Percentiles rank a stretch among this genome's conserved stretches.
Conservation (phyloP, 2,113 vertebrate genomes). For the Willisornis vidua region DNA sequence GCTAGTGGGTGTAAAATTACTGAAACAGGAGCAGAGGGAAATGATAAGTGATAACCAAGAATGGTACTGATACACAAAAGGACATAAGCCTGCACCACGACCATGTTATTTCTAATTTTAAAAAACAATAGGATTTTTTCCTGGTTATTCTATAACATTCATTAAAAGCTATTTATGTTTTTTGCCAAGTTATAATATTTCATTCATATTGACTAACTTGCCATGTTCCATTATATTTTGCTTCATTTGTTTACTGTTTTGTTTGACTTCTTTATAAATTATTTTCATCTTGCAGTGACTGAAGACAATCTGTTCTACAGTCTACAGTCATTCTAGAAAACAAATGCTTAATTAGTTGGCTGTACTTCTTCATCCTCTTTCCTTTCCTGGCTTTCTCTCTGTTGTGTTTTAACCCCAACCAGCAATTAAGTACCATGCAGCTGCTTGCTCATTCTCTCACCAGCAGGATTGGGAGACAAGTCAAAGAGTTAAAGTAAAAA, state of each 20-base stretch:
- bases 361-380: background rate
- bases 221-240: background rate
- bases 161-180: background rate
- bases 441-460: background rate
- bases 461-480: background rate
- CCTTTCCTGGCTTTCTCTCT: background rate
- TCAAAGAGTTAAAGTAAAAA: background rate
- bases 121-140: background rate
- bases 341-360: conserved; percentile 23
- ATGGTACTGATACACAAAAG: background rate
- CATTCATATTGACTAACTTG: background rate
- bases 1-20: background rate
- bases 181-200: background rate
- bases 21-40: background rate
- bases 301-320: background rate
- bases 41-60: background rate
- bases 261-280: background rate
- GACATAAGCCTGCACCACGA: background rate
- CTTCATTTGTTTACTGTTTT: background rate
- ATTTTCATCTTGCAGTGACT: background rate
- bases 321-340: background rate
- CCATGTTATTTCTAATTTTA: background rate
- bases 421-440: background rate
- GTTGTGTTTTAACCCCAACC: background rate
- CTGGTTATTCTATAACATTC: background rate